phyloP scores from a whole-genome alignment of 1,140 invertebrate genomes.

The Solenopsis fugax region DNA sequence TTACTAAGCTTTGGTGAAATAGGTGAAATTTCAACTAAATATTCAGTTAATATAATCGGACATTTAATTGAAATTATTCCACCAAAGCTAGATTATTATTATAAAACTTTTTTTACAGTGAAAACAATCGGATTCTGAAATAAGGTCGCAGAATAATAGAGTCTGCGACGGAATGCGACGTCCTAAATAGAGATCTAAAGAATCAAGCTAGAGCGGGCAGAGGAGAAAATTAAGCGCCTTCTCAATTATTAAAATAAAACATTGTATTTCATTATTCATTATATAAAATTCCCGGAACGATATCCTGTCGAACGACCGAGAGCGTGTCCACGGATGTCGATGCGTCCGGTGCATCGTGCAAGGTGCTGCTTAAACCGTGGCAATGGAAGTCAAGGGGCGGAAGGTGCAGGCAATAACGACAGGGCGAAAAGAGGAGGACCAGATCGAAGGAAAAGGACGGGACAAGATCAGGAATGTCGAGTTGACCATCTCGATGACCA shows the following conservation, averaged over 20 bases:
- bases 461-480: constrained; percentile 79
- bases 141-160: constrained; percentile 1
- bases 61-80: too few relatives aligned
- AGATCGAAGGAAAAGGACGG: constrained; percentile 62
- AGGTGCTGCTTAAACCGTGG: constrained; percentile 63
- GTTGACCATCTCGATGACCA: constrained; percentile 73
- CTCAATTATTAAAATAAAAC: background rate
- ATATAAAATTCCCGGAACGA: constrained; percentile 25
- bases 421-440: constrained; percentile 50
- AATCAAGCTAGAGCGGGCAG: background rate
- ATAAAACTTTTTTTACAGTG: background rate
- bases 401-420: constrained; percentile 33
- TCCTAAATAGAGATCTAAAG: background rate
- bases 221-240: background rate
- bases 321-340: constrained; percentile 1
- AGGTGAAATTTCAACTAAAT: too few relatives aligned
- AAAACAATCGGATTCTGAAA: background rate
- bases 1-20: too few relatives aligned
- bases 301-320: background rate
- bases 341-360: constrained; percentile 48
- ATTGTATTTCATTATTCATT: background rate
- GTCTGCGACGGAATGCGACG: background rate
- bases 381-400: constrained; percentile 30
- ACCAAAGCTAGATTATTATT: too few relatives aligned
- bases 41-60: too few relatives aligned